Conservation (phyloP, 2,888 invertebrate genomes). For the Lagria hirta region DNA sequence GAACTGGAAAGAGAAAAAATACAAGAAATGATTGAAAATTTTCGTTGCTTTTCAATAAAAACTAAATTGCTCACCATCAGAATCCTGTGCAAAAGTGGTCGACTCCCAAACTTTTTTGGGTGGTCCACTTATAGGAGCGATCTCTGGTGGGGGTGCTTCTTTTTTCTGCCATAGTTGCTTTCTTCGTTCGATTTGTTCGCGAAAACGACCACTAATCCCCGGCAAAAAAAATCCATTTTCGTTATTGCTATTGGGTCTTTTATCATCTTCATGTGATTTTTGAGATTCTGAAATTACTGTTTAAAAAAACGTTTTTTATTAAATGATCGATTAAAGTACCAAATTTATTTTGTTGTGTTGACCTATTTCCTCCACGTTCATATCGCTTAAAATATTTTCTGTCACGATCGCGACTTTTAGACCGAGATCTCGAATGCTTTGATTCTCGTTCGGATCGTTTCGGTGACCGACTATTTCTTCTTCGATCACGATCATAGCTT, state of each 20-base stretch:
- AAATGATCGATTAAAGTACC: slow-evolving; percentile 2
- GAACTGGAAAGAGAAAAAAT: too few species aligned
- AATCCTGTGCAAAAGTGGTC: slow-evolving; percentile 86
- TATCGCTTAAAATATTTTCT: slow-evolving; percentile 49
- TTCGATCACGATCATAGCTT: slow-evolving; percentile 43
- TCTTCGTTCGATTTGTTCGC: slow-evolving; percentile 87
- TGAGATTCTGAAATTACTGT: slow-evolving; percentile 14
- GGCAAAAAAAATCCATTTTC: slow-evolving; percentile 48
- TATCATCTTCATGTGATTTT: slow-evolving; percentile 11
- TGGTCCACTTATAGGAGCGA: slow-evolving; percentile 34
- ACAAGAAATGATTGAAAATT: too few species aligned
- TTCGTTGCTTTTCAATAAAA: too few species aligned
- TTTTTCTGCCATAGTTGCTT: slow-evolving; percentile 90
- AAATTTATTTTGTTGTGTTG: too few species aligned
- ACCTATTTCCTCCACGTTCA: slow-evolving; percentile 55
- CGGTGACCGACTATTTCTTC: slow-evolving; percentile 41
- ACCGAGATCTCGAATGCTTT: slow-evolving; percentile 41
- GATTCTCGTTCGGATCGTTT: slow-evolving; percentile 47
- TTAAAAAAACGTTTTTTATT: background rate
- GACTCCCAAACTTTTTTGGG: slow-evolving; percentile 68
- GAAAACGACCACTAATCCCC: slow-evolving; percentile 67
- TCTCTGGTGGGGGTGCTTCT: slow-evolving; percentile 45
- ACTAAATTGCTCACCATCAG: slow-evolving; percentile 82
- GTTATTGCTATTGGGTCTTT: slow-evolving; percentile 4
- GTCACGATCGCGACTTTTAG: slow-evolving; percentile 41